phyloP scores from a whole-genome alignment of 2,888 invertebrate species.

The Andrena camellia region DNA sequence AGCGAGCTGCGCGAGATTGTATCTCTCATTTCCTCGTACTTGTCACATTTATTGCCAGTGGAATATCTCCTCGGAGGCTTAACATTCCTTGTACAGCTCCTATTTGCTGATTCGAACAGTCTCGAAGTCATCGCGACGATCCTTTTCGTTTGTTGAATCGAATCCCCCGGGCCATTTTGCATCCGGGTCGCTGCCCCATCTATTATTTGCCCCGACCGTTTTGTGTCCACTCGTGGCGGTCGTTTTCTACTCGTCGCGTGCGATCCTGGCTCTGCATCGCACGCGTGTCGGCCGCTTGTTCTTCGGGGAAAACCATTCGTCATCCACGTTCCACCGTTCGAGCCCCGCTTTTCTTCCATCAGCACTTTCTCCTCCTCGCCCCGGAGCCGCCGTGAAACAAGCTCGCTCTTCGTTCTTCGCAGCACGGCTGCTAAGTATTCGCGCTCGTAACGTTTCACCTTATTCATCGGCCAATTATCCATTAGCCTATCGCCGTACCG shows the following conservation, averaged over 20 bases:
- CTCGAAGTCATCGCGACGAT: not conserved
- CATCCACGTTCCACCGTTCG: not conserved
- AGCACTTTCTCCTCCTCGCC: not conserved
- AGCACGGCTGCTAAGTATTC: not conserved
- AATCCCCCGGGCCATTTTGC: not conserved
- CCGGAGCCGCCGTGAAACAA: not conserved
- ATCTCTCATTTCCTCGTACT: slow-evolving; percentile 26
- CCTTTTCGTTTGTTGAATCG: not conserved
- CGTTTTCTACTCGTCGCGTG: not conserved
- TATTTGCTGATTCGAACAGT: not conserved
- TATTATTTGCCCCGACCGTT: slow-evolving; percentile 16
- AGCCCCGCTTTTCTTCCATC: not conserved
- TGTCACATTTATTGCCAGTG: slow-evolving; percentile 32
- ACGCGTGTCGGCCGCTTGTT: not conserved
- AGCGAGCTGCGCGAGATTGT: not conserved
- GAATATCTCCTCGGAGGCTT: slow-evolving; percentile 15
- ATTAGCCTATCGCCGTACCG: not conserved
- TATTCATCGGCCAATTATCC: not conserved
- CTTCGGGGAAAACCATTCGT: slow-evolving; percentile 7
- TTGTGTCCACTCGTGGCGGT: not conserved
- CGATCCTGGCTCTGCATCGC: slow-evolving; percentile 18
- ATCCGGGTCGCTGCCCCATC: slow-evolving; percentile 18
- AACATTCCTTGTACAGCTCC: not conserved
- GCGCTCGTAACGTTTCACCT: not conserved
- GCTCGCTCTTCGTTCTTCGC: not conserved